Conservation (phyloP, 2,113 vertebrate species). For the Zosterops lateralis region DNA sequence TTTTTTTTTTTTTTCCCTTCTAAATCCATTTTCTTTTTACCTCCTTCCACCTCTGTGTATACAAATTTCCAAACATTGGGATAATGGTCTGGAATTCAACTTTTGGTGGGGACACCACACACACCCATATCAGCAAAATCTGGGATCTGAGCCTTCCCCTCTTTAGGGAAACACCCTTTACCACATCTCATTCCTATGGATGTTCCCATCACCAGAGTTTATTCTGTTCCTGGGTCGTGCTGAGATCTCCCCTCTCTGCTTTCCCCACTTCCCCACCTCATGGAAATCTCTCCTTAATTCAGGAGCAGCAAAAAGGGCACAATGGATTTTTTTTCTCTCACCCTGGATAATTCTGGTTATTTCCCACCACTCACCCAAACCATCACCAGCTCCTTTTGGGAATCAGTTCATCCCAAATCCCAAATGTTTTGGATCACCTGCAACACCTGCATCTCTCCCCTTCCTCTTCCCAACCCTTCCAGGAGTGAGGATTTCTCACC, state of each 20-base stretch:
- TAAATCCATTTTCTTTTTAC: neutral
- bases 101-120: neutral
- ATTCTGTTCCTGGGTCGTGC: neutral
- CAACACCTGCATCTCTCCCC: neutral
- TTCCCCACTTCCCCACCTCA: neutral
- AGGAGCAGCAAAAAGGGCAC: rapidly evolving
- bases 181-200: rapidly evolving
- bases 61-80: neutral
- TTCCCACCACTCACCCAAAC: neutral
- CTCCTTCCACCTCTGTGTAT: rapidly evolving
- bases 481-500: rapidly evolving
- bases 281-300: neutral
- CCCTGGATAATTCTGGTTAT: rapidly evolving
- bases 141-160: neutral
- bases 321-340: neutral
- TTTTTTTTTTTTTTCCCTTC: too few relatives aligned
- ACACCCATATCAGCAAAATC: neutral
- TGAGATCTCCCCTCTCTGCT: neutral
- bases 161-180: rapidly evolving
- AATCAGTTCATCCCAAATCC: neutral
- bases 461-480: neutral
- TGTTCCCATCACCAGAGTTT: neutral
- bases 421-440: neutral
- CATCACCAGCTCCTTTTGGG: rapidly evolving
- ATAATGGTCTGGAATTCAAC: neutral